Base-by-base conservation (phyloP, 2,113 vertebrate species). In the Microcebus ravelobensis region DNA sequence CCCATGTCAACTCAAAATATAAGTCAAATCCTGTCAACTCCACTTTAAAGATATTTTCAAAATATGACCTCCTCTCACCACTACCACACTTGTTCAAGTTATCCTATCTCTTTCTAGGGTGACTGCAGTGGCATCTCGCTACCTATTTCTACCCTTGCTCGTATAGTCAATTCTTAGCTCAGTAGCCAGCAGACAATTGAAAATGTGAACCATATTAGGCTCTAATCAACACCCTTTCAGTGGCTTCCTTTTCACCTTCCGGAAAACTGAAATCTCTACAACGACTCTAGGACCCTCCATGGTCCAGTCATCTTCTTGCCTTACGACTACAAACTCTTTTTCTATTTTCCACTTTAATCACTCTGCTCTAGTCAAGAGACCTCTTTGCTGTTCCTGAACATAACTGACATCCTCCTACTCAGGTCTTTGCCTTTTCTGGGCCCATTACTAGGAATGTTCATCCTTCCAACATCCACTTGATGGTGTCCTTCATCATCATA, bases 301-400 rank as follows among this genome's bases (percentile, higher is more conserved):
- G 17, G 31, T 23, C 42, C 34, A 61, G 15, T 13, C 5, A 34
- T 2, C 2, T 5, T 0, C 20, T 77, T 77, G 29, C 3, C n/a
- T 87, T 31, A 70, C 8, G 14, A 31, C 2, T 17, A 42, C 17
- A 10, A 57, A 34, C 31, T 61, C 48, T 84, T 73, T 48, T 70
- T 17, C 17, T 20, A 3, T 71, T 92, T 70, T 80, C 21, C 1
- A n/a, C 10, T 1, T 73, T 18, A n/a, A 1, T 61, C 23, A 50
- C 39, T 25, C 15, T 77, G 11, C 55, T 74, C 3, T 20, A 59
- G 13, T n/a, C 15, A 34, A 14, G 15, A 50, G 17, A 36, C 1
- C 1, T 71, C 4, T 55, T 68, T 74, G 42, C 63, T 74, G 0
- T 23, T 82, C 21, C 13, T 23, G 25, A 83, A 25, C 27, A 52